These are phyloP conservation scores for Drosophila macrothrix DNA, from an alignment of 2,888 invertebrate genomes.

Conservation along the genomic window DNA sequence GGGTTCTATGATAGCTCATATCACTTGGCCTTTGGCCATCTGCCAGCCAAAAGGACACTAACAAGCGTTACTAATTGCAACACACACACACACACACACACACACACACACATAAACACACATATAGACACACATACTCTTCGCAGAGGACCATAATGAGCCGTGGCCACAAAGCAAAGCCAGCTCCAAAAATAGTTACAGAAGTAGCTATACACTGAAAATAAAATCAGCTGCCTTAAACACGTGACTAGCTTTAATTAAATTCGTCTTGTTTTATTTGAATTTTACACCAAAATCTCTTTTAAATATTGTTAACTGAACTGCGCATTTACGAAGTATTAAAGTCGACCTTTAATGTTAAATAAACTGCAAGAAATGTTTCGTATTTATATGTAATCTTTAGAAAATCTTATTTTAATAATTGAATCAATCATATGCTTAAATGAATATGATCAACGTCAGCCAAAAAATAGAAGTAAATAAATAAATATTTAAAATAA, in stretches of 20 bases:
- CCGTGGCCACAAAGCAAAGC: conserved; percentile 78
- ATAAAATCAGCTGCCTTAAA: not conserved
- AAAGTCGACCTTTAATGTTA: not conserved
- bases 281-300: not conserved
- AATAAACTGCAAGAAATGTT: not conserved
- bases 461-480: not conserved
- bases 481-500: not conserved
- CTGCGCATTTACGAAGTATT: not conserved
- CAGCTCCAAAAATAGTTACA: conserved; percentile 50
- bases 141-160: conserved; percentile 67
- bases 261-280: not conserved
- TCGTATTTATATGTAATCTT: not conserved
- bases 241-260: not conserved
- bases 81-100: conserved; percentile 19
- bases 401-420: not conserved
- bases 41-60: conserved; percentile 67
- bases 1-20: conserved; percentile 72
- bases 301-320: not conserved
- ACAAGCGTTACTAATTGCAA: conserved; percentile 77
- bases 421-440: not conserved
- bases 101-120: conserved; percentile 13
- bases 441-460: not conserved
- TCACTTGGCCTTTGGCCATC: conserved; percentile 72
- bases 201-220: not conserved
- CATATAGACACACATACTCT: conserved; percentile 14